Percentiles rank a stretch among this genome's conserved stretches.
These are phyloP conservation scores for Empidonax traillii DNA, from an alignment of 2,113 vertebrate species.

Conservation along the genomic window DNA sequence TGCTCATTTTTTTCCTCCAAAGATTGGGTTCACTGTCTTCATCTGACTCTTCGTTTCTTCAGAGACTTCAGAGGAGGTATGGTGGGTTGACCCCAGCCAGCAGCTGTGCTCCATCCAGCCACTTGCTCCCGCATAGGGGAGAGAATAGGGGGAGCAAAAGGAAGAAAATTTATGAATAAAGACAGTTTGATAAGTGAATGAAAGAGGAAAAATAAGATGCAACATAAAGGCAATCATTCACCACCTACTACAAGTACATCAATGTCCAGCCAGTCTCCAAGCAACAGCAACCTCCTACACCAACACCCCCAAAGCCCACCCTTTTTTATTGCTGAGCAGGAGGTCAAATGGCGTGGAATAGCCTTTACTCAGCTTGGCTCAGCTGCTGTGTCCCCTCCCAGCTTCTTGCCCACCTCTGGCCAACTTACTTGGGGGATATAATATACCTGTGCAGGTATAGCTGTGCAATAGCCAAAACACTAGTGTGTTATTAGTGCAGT, in stretches of 20 bases:
- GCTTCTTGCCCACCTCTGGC: neutral
- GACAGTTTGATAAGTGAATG: neutral
- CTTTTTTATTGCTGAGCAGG: neutral
- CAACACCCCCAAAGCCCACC: too few species aligned
- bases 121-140: neutral
- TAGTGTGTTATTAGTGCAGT: neutral
- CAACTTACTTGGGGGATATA: neutral
- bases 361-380: neutral
- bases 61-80: neutral
- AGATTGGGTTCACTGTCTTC: neutral
- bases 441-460: neutral
- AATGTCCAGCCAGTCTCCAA: neutral
- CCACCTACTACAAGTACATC: neutral
- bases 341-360: neutral
- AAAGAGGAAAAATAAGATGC: neutral
- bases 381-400: neutral
- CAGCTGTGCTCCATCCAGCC: neutral
- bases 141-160: neutral
- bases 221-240: neutral
- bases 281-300: neutral
- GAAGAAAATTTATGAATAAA: neutral
- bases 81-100: neutral
- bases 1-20: neutral
- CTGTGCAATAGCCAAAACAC: neutral
- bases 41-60: neutral